Evolutionary conservation across 64 coral and sea anemone species (phyloP), one percentile per base, ranked within the genome.

Genomic region (Hydrozoanthus tunicans): DNA sequence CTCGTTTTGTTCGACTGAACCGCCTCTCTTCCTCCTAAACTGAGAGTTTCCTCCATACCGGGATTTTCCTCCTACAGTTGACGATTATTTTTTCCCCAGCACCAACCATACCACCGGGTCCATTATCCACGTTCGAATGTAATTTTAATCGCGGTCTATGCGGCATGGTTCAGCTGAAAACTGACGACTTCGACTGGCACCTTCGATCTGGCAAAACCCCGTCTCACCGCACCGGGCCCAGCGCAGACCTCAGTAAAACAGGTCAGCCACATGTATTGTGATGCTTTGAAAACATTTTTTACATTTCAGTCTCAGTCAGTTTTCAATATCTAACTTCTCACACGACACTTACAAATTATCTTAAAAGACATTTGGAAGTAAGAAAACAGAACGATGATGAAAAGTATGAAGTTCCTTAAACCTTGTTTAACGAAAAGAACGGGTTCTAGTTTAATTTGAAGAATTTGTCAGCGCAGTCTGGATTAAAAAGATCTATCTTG

Each of bases 121-220:
- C 23, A 15, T 52, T 15, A 25, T 73, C 83, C 9, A 58, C 67
- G 6, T 73, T 74, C 73, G 23, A 9, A 12, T 86, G 83, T 26
- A 56, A 3, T 15, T 86, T 86, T 86, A 56, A 86, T 24, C 12
- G 59, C 15, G 83, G 66, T 9, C 10, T 86, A n/a, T 86, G 83
- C 59, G 83, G 67, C 5, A 73, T 86, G 8, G 73, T 86, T 73
- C 83, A 86, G 66, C 56, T 86, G 68, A 69, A 69, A 86, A 86
- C 83, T 15, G 83, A 86, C 64, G 54, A 86, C 66, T 86, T 86
- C 26, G 53, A 86, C 56, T 86, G 83, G 83, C 24, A 17, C 3
- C 53, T 71, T 25, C 4, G 54, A 13, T 73, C 83, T 73, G 55
- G 83, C 23, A 56, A 25, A 86, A 86, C 83, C 55, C 83, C 83